Evolutionary conservation across 2,888 invertebrate genomes (phyloP).

Genomic region (Archaeoteleia sp.): DNA sequence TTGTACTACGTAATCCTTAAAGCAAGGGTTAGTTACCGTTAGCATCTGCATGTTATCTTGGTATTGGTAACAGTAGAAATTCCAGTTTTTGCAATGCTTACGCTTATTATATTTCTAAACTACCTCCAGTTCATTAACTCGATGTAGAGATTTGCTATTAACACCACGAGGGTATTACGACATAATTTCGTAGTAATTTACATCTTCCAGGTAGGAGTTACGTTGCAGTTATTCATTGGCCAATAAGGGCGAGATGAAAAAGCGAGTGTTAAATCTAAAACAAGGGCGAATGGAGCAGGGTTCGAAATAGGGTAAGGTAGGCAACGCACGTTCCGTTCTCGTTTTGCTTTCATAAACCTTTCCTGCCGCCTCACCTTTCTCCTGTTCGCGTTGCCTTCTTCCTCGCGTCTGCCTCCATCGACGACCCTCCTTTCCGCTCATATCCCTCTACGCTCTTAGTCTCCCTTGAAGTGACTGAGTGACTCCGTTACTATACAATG

Average conservation of each 20-base stretch:
- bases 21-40: too few relatives aligned
- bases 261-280: conserved; percentile 51
- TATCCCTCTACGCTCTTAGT: conserved; percentile 24
- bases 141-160: background rate
- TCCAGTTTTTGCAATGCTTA: too few relatives aligned
- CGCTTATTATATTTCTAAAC: too few relatives aligned
- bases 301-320: conserved; percentile 57
- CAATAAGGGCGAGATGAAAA: conserved; percentile 37
- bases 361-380: conserved; percentile 49
- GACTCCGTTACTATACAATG: conserved; percentile 56
- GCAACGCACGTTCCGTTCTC: conserved; percentile 66
- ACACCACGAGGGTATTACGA: too few relatives aligned
- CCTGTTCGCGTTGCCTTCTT: conserved; percentile 37
- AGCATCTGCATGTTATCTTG: too few relatives aligned
- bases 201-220: background rate
- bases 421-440: conserved; percentile 45
- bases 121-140: too few relatives aligned
- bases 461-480: conserved; percentile 53
- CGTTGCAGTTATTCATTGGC: background rate
- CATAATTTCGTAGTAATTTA: too few relatives aligned
- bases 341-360: conserved; percentile 68
- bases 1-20: too few relatives aligned
- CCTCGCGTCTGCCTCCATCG: conserved; percentile 21
- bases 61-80: too few relatives aligned
- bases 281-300: conserved; percentile 51